Percentiles rank a stretch among this genome's conserved stretches.
Conservation (phyloP, 2,888 invertebrate species). For the Papilio demoleus region DNA sequence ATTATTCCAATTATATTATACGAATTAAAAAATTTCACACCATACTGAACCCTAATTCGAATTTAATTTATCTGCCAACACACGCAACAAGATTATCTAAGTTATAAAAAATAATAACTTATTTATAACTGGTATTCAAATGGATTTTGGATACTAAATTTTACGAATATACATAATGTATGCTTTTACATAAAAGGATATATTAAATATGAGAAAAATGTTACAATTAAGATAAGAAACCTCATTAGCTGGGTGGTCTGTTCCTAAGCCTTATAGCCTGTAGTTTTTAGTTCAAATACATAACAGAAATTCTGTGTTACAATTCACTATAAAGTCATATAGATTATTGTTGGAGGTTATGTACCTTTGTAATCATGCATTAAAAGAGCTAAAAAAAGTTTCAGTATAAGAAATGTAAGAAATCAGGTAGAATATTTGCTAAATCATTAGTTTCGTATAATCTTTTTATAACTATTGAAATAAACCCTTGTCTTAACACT, state of each 20-base stretch:
- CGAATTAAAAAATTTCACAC: not conserved
- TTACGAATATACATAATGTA: constrained; percentile 8
- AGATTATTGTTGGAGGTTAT: not conserved
- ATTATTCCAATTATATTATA: not conserved
- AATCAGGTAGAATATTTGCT: too few species aligned
- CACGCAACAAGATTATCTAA: constrained; percentile 6
- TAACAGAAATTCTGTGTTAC: not conserved
- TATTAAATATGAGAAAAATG: constrained; percentile 11
- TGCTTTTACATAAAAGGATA: constrained; percentile 16
- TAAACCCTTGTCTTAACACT: too few species aligned
- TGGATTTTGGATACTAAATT: constrained; percentile 13
- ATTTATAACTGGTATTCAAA: constrained; percentile 15
- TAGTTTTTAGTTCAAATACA: not conserved
- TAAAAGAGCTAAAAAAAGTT: not conserved
- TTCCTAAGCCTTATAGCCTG: not conserved
- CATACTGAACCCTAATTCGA: not conserved
- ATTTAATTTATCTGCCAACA: not conserved
- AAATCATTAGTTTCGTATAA: too few species aligned
- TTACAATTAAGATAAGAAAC: constrained; percentile 14
- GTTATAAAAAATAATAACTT: constrained; percentile 8
- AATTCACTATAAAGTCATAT: not conserved
- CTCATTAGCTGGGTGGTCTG: not conserved
- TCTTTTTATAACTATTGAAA: too few species aligned
- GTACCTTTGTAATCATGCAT: not conserved
- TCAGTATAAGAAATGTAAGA: too few species aligned